A percentile compares a stretch with the other conserved stretches of the same genome.
Evolutionary conservation across 2,797 vertebrate genomes (phyloP).

Genomic region (Liparis tanakae): DNA sequence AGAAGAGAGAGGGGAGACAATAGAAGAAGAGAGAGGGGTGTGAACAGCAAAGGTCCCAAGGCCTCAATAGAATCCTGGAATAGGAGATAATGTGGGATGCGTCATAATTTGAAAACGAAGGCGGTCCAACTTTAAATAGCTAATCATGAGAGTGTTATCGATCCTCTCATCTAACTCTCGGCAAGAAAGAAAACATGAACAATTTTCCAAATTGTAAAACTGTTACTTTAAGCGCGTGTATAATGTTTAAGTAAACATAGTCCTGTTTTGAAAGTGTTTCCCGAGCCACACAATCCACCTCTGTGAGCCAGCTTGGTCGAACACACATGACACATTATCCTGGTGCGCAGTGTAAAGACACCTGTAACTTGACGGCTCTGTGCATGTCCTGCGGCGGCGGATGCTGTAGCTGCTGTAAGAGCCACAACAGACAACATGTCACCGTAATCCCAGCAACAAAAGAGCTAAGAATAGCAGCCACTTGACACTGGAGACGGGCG

Average conservation of each 20-base stretch:
- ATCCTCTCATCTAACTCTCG: neutral
- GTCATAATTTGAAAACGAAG: neutral
- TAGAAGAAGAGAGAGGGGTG: neutral
- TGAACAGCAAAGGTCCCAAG: neutral
- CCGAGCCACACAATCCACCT: neutral
- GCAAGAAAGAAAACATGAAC: neutral
- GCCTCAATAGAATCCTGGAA: neutral
- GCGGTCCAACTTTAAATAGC: neutral
- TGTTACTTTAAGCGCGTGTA: neutral
- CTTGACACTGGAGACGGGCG: slow-evolving; percentile 70
- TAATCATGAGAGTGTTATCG: neutral
- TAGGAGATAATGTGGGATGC: neutral
- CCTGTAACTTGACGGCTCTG: slow-evolving; percentile 44
- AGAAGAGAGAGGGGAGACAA: neutral
- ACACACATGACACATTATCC: slow-evolving; percentile 42
- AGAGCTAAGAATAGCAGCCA: slow-evolving; percentile 77
- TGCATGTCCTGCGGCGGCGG: slow-evolving; percentile 48
- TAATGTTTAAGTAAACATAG: neutral
- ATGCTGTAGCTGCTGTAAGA: slow-evolving; percentile 59
- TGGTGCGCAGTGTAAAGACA: slow-evolving; percentile 45
- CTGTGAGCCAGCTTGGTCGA: slow-evolving; percentile 25
- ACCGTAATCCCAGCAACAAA: slow-evolving; percentile 73
- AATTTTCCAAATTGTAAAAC: neutral
- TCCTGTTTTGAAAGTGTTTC: neutral
- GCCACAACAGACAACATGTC: slow-evolving; percentile 75